Base-by-base conservation (phyloP, 2,888 invertebrate species). In the Dasypogon diadema region DNA sequence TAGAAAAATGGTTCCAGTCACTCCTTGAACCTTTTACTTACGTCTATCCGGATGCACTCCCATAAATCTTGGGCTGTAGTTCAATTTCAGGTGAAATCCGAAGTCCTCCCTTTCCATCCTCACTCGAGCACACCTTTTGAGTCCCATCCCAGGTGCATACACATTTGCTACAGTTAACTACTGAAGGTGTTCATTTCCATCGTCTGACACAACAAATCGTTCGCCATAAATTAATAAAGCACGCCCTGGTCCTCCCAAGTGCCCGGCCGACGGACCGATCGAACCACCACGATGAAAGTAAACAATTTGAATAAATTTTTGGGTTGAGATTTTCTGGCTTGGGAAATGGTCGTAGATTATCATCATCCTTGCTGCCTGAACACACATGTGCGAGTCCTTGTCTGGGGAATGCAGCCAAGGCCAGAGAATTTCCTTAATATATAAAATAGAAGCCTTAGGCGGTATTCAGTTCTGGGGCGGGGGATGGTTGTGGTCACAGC, bases 261-360 rank as follows among this genome's bases (percentile, higher is more conserved):
- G 5, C 21, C 2, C 70, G 4, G 5, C 22, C 54, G 12, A 22
- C 24, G 22, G n/a, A 12, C 14, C n/a, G 65, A 42, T 46, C 24
- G 22, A 16, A 12, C 14, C n/a, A 74, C 42, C 55, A 48, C 5
- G 42, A 48, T 51, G 74, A 75, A 75, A 70, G 77, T 75, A 77
- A 77, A 74, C 74, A 76, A 76, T 76, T 76, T 68, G 74, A 76
- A 76, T 74, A 74, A 76, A 76, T 74, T 74, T 74, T 68, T 34
- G 55, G 26, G 51, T 55, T 63, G 30, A 63, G 58, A 65, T 46
- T 51, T 51, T 65, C 42, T 60, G 76, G 73, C 16, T 55, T 37
- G 48, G 51, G 56, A 46, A 12, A 65, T 46, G 48, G 65, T 65
- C 65, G 21, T 65, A 48, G 24, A 65, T 65, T 42, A 65, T 65